These are phyloP conservation scores for Eumaeus atala DNA, from an alignment of 1,140 invertebrate species.

Conservation along the genomic window DNA sequence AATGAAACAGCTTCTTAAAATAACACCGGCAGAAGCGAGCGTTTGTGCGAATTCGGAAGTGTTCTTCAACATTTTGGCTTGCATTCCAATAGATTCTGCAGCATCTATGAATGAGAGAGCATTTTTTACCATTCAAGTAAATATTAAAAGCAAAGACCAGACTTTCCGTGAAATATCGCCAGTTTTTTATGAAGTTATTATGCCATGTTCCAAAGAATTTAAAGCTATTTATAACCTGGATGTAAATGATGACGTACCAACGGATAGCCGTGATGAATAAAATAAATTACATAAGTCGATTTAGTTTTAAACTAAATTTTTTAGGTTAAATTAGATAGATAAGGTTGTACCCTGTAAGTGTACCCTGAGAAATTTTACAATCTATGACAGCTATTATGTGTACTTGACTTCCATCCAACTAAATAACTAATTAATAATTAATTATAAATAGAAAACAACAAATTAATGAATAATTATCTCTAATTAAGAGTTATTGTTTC, in stretches of 20 bases:
- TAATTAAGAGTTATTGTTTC: no score
- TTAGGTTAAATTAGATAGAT: no score
- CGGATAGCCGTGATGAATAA: conserved; percentile 20
- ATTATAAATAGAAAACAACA: no score
- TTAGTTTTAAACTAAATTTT: no score
- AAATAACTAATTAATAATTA: no score
- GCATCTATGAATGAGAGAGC: conserved; percentile 30
- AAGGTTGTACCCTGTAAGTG: no score
- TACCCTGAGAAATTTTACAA: no score
- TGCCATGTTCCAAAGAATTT: conserved; percentile 44
- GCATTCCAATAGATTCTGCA: background rate
- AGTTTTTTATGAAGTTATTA: conserved; percentile 57
- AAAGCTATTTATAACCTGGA: conserved; percentile 28
- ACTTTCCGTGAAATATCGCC: conserved; percentile 44
- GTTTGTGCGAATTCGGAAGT: conserved; percentile 29
- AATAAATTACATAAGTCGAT: conserved; percentile 19
- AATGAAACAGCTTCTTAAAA: conserved; percentile 44
- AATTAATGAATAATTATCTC: no score
- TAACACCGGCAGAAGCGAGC: conserved; percentile 39
- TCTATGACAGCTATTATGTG: no score
- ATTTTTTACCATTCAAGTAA: conserved; percentile 58
- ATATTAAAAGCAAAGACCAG: conserved; percentile 33
- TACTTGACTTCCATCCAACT: no score
- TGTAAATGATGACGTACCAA: no score
- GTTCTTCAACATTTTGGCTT: conserved; percentile 18